Evolutionary conservation across 1,140 invertebrate genomes (phyloP).

Genomic region (Helicorthomorpha holstii): DNA sequence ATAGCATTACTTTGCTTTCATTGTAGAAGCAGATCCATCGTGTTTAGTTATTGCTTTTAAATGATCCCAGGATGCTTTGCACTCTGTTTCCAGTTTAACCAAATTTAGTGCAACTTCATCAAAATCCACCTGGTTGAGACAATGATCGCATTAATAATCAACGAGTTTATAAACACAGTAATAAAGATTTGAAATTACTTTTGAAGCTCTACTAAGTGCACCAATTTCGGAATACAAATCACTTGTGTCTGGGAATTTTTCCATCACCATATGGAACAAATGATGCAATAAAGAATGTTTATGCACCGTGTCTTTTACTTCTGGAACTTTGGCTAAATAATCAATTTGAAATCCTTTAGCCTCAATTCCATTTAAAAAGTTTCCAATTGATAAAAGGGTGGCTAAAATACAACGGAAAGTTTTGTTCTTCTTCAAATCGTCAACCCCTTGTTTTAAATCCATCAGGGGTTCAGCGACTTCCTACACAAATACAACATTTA

Average conservation of each 20-base stretch:
- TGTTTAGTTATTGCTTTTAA: slow-evolving; percentile 91
- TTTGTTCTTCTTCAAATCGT: slow-evolving; percentile 70
- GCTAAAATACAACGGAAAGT: slow-evolving; percentile 90
- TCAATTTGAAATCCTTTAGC: slow-evolving; percentile 96
- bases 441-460: slow-evolving; percentile 93
- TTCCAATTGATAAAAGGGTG: slow-evolving; percentile 84
- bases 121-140: slow-evolving; percentile 48
- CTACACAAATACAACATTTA: slow-evolving; percentile 27
- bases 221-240: slow-evolving; percentile 97
- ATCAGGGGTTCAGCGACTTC: slow-evolving; percentile 97
- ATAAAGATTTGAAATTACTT: slow-evolving; percentile 19
- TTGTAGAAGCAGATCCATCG: slow-evolving; percentile 56
- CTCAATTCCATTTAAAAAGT: slow-evolving; percentile 88
- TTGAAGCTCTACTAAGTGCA: slow-evolving; percentile 74
- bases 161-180: neutral
- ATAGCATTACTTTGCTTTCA: slow-evolving; percentile 54
- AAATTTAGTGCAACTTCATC: slow-evolving; percentile 74
- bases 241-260: slow-evolving; percentile 81
- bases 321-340: slow-evolving; percentile 92
- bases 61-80: slow-evolving; percentile 95
- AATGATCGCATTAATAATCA: neutral
- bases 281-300: slow-evolving; percentile 96
- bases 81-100: slow-evolving; percentile 76
- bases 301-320: slow-evolving; percentile 98
- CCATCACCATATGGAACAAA: slow-evolving; percentile 91